Evolutionary conservation across 2,113 vertebrate species (phyloP).

Genomic region (Phyllostomus hastatus): DNA sequence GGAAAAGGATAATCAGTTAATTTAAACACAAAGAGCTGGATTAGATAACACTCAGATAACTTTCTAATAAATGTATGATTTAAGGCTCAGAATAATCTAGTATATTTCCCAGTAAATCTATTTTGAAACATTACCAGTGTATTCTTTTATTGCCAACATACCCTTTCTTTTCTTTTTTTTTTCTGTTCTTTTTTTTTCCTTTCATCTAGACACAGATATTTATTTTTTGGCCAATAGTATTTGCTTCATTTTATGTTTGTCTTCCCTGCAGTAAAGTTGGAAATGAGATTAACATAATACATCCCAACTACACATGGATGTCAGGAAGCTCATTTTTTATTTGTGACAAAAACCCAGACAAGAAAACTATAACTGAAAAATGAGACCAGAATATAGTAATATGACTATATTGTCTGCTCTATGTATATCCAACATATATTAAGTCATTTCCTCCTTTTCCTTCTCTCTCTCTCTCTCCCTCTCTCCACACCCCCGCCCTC

Average conservation of each 20-base stretch:
- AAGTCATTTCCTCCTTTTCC: background rate
- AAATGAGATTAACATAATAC: background rate
- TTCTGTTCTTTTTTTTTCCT: background rate
- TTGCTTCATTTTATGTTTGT: background rate
- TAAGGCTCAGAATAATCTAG: background rate
- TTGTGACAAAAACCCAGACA: background rate
- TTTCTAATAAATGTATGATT: background rate
- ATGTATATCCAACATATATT: background rate
- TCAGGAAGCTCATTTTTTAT: conserved; percentile 37
- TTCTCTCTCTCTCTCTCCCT: background rate
- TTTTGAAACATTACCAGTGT: background rate
- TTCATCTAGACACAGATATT: background rate
- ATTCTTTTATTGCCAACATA: background rate
- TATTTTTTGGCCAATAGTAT: background rate
- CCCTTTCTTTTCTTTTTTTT: background rate
- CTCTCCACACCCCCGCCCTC: background rate
- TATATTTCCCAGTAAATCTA: background rate
- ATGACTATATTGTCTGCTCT: conserved; percentile 3
- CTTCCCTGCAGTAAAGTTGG: background rate
- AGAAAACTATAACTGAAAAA: conserved; percentile 33
- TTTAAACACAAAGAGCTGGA: background rate
- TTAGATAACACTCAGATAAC: background rate
- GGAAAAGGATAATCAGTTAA: background rate
- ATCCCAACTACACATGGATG: background rate
- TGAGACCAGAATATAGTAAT: background rate